These are phyloP conservation scores for Cotesia typhae DNA, from an alignment of 1,140 invertebrate genomes.

Conservation along the genomic window DNA sequence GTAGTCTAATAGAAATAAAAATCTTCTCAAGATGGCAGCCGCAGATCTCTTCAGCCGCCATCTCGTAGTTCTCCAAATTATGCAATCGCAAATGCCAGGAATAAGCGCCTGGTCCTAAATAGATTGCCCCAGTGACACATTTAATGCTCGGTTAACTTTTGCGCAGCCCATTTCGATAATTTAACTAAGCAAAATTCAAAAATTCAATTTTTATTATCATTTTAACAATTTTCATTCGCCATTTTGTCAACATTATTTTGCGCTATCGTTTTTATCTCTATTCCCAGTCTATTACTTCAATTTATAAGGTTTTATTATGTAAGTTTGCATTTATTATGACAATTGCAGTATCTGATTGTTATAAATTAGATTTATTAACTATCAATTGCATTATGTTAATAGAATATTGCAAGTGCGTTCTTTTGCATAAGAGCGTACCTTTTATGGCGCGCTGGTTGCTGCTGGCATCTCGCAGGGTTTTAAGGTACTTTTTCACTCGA, in stretches of 20 bases:
- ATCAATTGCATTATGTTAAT: not conserved
- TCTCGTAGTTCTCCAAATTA: conserved; percentile 32
- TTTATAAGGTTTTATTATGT: not conserved
- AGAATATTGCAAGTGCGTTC: not conserved
- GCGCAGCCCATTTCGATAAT: conserved; percentile 4
- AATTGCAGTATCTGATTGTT: too few relatives aligned
- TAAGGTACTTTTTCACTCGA: too few relatives aligned
- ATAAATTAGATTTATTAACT: not conserved
- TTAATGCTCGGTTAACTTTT: conserved; percentile 52
- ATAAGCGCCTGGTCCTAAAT: conserved; percentile 57
- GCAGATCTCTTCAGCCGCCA: not conserved
- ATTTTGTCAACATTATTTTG: not conserved
- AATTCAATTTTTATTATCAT: not conserved
- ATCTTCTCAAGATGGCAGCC: conserved; percentile 32
- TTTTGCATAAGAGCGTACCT: not conserved
- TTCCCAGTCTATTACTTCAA: too few relatives aligned
- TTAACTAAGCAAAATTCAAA: not conserved
- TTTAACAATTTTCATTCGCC: not conserved
- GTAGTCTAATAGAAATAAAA: too few relatives aligned
- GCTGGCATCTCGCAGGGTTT: too few relatives aligned
- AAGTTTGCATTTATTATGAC: not conserved
- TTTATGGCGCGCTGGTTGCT: too few relatives aligned
- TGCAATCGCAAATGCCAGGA: conserved; percentile 52
- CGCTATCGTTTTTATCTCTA: not conserved
- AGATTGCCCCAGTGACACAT: conserved; percentile 59